These are phyloP conservation scores for Fregata magnificens DNA, from an alignment of 2,113 vertebrate species.

Conservation along the genomic window DNA sequence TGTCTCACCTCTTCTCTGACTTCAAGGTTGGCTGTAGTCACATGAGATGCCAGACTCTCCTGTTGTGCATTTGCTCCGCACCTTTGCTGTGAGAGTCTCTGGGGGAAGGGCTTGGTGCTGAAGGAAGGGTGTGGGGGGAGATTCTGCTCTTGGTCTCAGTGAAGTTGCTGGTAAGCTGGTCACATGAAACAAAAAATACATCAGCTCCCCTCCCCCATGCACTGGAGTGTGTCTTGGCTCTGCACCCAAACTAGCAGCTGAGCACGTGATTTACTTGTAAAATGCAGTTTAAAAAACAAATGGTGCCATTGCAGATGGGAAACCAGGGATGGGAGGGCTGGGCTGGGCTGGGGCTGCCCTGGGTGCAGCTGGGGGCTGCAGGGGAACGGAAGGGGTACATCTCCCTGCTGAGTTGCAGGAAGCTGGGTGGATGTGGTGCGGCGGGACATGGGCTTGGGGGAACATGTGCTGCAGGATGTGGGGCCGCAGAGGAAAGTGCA, in stretches of 20 bases:
- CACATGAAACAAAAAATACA: conserved; percentile 1
- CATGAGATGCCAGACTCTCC: not conserved
- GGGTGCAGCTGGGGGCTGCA: not conserved
- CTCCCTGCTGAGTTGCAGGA: not conserved
- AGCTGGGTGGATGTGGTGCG: not conserved
- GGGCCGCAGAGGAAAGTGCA: not conserved
- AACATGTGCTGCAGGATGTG: not conserved
- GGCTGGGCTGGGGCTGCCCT: not conserved
- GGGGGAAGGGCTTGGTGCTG: not conserved
- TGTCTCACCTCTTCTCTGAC: not conserved
- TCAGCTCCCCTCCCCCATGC: conserved; percentile 28
- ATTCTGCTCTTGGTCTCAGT: not conserved
- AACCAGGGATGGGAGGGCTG: not conserved
- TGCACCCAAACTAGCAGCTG: conserved; percentile 26
- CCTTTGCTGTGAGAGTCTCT: not conserved
- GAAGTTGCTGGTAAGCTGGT: not conserved
- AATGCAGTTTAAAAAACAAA: not conserved
- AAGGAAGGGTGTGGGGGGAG: not conserved
- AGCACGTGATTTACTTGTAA: conserved; percentile 53
- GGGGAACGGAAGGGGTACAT: not conserved
- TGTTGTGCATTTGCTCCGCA: not conserved
- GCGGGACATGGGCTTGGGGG: not conserved
- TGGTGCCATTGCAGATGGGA: conserved; percentile 10
- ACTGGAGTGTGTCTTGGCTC: conserved; percentile 40
- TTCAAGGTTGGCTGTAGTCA: not conserved